Conservation (phyloP, 2,888 invertebrate species). For the Cataglyphis albicans region DNA sequence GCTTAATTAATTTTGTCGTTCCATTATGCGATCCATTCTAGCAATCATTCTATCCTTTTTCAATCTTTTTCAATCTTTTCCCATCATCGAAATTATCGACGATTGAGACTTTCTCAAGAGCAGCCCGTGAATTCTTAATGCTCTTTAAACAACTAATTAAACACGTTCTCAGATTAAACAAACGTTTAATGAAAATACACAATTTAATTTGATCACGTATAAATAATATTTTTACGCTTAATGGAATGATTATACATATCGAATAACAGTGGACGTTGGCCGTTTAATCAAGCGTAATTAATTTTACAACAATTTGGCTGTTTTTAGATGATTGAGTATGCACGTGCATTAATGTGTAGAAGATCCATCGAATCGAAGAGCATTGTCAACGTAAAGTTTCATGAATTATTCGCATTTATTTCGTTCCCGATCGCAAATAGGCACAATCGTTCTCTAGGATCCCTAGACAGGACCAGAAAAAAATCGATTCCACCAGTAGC, state of each 20-base stretch:
- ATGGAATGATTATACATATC: background rate
- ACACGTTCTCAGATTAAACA: background rate
- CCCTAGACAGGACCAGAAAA: constrained; percentile 64
- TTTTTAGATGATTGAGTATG: constrained; percentile 17
- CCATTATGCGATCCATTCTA: background rate
- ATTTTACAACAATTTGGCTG: constrained; percentile 31
- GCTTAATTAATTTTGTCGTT: constrained; percentile 67
- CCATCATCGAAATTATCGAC: background rate
- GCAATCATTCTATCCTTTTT: background rate
- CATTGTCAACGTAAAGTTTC: constrained; percentile 20
- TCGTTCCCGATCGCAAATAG: constrained; percentile 56
- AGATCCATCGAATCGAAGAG: constrained; percentile 4
- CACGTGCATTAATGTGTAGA: constrained; percentile 18
- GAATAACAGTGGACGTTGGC: background rate
- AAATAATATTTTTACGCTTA: constrained; percentile 11
- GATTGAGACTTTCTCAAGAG: constrained; percentile 4
- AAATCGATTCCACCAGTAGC: constrained; percentile 68
- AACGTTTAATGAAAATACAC: constrained; percentile 1
- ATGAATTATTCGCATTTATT: constrained; percentile 61
- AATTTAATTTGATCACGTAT: constrained; percentile 15
- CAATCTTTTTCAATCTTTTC: background rate
- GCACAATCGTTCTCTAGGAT: constrained; percentile 59
- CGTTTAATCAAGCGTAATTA: constrained; percentile 25
- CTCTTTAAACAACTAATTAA: constrained; percentile 32
- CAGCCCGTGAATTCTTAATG: constrained; percentile 14